phyloP scores from a whole-genome alignment of 2,797 vertebrate genomes.

The Acanthurus tractus region DNA sequence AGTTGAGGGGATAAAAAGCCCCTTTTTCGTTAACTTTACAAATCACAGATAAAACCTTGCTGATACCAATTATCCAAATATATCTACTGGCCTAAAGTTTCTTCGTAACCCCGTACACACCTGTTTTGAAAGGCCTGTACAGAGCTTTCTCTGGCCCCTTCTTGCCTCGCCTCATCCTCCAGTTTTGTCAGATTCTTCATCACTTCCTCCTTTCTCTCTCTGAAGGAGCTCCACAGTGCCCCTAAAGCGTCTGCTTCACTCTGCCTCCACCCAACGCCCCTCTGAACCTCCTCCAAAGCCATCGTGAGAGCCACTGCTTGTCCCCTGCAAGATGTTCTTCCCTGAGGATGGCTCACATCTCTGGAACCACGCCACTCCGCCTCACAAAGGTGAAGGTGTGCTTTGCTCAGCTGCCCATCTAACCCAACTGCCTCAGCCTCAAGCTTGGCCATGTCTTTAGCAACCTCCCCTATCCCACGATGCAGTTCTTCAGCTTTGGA shows the following conservation, averaged over 20 bases:
- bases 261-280: slow-evolving; percentile 88
- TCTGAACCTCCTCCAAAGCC: slow-evolving; percentile 89
- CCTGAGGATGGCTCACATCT: slow-evolving; percentile 81
- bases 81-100: not conserved
- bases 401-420: slow-evolving; percentile 92
- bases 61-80: not conserved
- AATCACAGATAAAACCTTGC: not conserved
- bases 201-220: slow-evolving; percentile 89
- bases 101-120: slow-evolving; percentile 75
- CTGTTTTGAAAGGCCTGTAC: slow-evolving; percentile 93
- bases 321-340: slow-evolving; percentile 89
- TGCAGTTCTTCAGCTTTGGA: slow-evolving; percentile 88
- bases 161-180: slow-evolving; percentile 87
- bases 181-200: slow-evolving; percentile 89
- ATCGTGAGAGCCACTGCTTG: slow-evolving; percentile 77
- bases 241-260: slow-evolving; percentile 92
- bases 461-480: slow-evolving; percentile 81
- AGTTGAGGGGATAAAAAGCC: not conserved
- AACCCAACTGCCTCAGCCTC: slow-evolving; percentile 88
- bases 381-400: slow-evolving; percentile 89
- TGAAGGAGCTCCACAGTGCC: slow-evolving; percentile 88
- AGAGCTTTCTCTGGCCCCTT: slow-evolving; percentile 86
- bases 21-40: not conserved
- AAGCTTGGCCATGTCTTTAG: slow-evolving; percentile 86
- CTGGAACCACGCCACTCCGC: slow-evolving; percentile 81